Evolutionary conservation across 2,888 invertebrate species (phyloP), one percentile per base, ranked within the genome.

Genomic region (Epinotia nisella): DNA sequence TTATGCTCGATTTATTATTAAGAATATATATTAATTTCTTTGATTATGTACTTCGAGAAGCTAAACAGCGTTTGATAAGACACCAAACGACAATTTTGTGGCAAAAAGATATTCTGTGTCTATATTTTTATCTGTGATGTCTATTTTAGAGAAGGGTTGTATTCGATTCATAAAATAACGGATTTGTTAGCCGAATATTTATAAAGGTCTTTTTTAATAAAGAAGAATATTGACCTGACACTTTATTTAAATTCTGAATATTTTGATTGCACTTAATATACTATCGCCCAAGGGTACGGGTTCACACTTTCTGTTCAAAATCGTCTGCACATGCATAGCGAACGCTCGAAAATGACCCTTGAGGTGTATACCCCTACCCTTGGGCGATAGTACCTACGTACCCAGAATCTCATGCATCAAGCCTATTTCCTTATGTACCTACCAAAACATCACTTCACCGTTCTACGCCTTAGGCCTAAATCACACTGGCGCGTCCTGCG

Each of bases 101-200:
- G 83, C 85, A 85, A 87, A 86, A 82, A 74, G 76, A 87, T 87
- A 88, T 88, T 89, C 86, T 89, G 87, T 90, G 85, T 89, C 85
- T 86, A 87, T 91, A 89, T 90, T 91, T 91, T 91, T 91, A 90
- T 90, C 92, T 91, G 91, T 91, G 92, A 92, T 91, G 92, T 91
- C 88, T 92, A 91, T 89, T 90, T 87, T 90, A 90, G 87, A 87
- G 81, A 82, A 79, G 79, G 81, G 81, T 84, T 87, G 84, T 85
- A 84, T 87, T 87, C 83, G 83, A 76, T 88, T 87, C 83, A 78
- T 82, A 82, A 79, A 76, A 81, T 79, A 83, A 80, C 83, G 81
- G 82, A 85, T 84, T 85, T 89, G 87, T 89, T 87, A 86, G 84
- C 80, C 81, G 81, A 84, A 87, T 84, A 87, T 88, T 87, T 72